Conservation (phyloP, 1,140 invertebrate genomes). For the Hermetia illucens region DNA sequence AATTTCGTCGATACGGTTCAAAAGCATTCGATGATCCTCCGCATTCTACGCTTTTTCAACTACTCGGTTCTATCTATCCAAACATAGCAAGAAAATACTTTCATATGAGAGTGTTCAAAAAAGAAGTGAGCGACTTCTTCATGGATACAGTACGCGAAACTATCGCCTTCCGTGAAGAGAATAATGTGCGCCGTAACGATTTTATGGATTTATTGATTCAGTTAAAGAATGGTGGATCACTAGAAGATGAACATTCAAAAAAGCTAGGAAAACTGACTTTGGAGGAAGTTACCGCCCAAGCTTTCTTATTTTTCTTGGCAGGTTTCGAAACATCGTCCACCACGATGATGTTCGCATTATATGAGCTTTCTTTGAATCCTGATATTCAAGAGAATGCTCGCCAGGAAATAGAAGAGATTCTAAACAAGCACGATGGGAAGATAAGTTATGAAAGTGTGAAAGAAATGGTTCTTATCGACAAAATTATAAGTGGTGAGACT, state of each 20-base stretch:
- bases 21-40: conserved; percentile 31
- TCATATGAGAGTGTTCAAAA: conserved; percentile 14
- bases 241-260: conserved; percentile 7
- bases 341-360: conserved; percentile 32
- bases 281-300: conserved; percentile 22
- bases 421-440: conserved; percentile 21
- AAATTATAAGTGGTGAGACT: conserved; percentile 17
- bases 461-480: conserved; percentile 21
- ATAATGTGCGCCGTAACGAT: conserved; percentile 32
- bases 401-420: conserved; percentile 31
- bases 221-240: no score
- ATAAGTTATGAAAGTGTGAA: conserved; percentile 26
- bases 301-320: conserved; percentile 26
- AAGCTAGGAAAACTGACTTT: conserved; percentile 7
- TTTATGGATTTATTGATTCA: conserved; percentile 37
- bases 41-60: conserved; percentile 11
- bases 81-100: conserved; percentile 16
- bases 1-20: conserved; percentile 11
- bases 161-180: conserved; percentile 31
- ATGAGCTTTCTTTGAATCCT: conserved; percentile 36
- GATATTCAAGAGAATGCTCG: conserved; percentile 33
- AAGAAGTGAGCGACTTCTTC: conserved; percentile 32
- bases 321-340: conserved; percentile 41
- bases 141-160: conserved; percentile 28
- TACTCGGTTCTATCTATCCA: conserved; percentile 20